Evolutionary conservation across 2,797 vertebrate species (phyloP), one percentile per base, ranked within the genome.

Genomic region (Florisuga fusca): DNA sequence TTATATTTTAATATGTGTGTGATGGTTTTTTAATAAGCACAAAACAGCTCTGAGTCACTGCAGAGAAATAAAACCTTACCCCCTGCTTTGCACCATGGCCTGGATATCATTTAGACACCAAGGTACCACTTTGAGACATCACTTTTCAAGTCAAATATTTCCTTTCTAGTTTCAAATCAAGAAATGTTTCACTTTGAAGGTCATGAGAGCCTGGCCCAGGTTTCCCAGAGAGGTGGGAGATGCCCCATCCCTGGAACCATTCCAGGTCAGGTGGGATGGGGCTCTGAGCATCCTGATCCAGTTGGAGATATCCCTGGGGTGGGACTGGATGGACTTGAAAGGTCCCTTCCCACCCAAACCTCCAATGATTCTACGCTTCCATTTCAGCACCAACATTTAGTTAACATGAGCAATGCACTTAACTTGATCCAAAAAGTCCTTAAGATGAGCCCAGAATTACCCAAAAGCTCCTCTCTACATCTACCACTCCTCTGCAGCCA

Each of bases 1-100:
- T 68, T 5, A 0, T 3, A 18, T 64, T 82, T 51, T 45, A 51
- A 6, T n/a, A 12, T 1, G 31, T 4, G 4, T 2, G 6, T 29
- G 36, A 38, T 33, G 36, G n/a, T n/a, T 51, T 71, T 64, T 84
- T 68, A 57, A 58, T 26, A 62, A 3, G 25, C 19, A 26, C 14
- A 16, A 20, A 81, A 67, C 58, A 22, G 13, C n/a, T 84, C 46
- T 34, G 50, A 72, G 63, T 82, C 53, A 20, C 4, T 69, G 38
- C 19, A 69, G 80, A 34, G 36, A 55, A 72, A 41, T 27, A 33
- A 55, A 89, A 33, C 7, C 3, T 12, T 12, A 18, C 41, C 53
- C 31, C 20, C 38, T 14, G 51, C 64, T 73, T 38, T 27, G 61
- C 53, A 41, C 29, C 46, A 34, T 3, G 61, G 55, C 22, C 27